These are phyloP conservation scores for Apteryx owenii DNA, from an alignment of 2,113 vertebrate species.

Conservation along the genomic window DNA sequence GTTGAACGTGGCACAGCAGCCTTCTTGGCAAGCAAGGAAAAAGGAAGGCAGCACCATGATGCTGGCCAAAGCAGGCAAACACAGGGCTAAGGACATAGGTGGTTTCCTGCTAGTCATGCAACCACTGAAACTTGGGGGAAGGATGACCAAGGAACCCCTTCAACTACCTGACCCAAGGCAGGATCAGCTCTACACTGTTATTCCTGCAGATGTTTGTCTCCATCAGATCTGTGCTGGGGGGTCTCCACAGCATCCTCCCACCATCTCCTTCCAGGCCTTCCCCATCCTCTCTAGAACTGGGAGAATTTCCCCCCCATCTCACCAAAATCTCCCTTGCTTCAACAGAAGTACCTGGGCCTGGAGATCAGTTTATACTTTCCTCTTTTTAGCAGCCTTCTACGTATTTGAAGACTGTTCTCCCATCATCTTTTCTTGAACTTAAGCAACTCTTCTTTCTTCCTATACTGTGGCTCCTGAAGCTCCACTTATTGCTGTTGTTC, in stretches of 20 bases:
- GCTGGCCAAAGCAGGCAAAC: neutral
- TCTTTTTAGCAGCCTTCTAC: neutral
- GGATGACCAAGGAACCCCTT: neutral
- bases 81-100: neutral
- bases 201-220: neutral
- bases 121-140: neutral
- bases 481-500: neutral
- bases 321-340: neutral
- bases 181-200: accelerated
- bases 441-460: neutral
- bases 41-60: neutral
- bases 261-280: neutral
- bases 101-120: accelerated
- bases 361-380: neutral
- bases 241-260: neutral
- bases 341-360: neutral
- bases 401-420: neutral
- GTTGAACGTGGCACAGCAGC: neutral
- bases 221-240: neutral
- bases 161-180: neutral
- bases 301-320: neutral
- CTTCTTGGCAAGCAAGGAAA: neutral
- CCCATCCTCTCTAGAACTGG: neutral
- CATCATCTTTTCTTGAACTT: neutral
- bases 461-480: neutral